These are phyloP conservation scores for Archilochus colubris DNA, from an alignment of 2,113 vertebrate species.

Conservation along the genomic window DNA sequence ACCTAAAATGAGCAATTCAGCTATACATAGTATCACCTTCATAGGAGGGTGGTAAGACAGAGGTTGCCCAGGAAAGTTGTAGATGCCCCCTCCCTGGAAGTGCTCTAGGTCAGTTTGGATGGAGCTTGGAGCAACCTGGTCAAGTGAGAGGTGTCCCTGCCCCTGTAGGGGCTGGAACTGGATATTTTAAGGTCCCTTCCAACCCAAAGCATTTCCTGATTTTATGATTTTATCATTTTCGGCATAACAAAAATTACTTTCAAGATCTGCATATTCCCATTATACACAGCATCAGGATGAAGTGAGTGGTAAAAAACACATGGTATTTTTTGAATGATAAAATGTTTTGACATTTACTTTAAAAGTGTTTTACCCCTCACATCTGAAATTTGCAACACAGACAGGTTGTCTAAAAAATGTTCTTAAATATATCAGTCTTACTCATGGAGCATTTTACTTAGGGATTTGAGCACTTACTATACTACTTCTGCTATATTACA, in stretches of 20 bases:
- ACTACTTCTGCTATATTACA: background rate
- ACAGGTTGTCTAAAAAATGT: slow-evolving; percentile 13
- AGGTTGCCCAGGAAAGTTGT: too few relatives aligned
- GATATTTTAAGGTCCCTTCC: too few relatives aligned
- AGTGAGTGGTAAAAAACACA: slow-evolving; percentile 15
- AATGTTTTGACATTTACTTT: background rate
- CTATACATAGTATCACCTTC: background rate
- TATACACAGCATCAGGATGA: background rate
- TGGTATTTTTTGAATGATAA: background rate
- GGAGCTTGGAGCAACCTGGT: too few relatives aligned
- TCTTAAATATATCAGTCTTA: background rate
- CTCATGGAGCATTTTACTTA: background rate
- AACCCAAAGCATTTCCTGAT: too few relatives aligned
- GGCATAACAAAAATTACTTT: slow-evolving; percentile 41
- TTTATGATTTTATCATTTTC: background rate
- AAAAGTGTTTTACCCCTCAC: slow-evolving; percentile 35
- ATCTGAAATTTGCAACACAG: slow-evolving; percentile 27
- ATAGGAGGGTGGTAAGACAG: background rate
- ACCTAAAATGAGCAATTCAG: background rate
- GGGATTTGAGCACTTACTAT: background rate
- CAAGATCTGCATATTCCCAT: slow-evolving; percentile 12
- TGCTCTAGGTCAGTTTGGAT: too few relatives aligned
- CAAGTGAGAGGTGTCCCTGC: too few relatives aligned
- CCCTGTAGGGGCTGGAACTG: too few relatives aligned
- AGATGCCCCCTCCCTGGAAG: too few relatives aligned